A percentile compares a stretch with the other conserved stretches of the same genome.
phyloP scores from a whole-genome alignment of 2,113 vertebrate species.

The Laticauda laticaudata region DNA sequence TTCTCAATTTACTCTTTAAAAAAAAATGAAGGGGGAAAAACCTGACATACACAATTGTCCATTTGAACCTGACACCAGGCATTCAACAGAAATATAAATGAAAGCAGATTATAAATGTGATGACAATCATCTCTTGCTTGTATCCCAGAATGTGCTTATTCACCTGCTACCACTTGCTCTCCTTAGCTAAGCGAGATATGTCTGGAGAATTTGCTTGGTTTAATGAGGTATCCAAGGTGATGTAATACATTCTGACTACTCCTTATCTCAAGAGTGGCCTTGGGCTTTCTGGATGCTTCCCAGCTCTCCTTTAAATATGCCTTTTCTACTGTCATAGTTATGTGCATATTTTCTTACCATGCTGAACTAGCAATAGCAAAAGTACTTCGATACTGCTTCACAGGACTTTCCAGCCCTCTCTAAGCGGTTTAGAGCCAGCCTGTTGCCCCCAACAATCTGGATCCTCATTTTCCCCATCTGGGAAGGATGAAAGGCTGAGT shows the following conservation, averaged over 20 bases:
- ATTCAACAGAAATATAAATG: background rate
- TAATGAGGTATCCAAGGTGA: conserved; percentile 9
- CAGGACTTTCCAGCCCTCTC: background rate
- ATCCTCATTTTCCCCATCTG: background rate
- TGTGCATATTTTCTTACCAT: background rate
- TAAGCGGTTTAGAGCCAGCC: background rate
- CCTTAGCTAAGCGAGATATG: background rate
- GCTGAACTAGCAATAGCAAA: background rate
- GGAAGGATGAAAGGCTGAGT: background rate
- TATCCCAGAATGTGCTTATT: conserved; percentile 36
- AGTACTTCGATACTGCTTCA: background rate
- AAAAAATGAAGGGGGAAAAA: background rate
- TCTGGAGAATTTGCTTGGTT: background rate
- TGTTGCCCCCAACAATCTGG: background rate
- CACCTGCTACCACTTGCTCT: conserved; percentile 27
- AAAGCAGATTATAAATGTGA: conserved; percentile 1
- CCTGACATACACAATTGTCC: background rate
- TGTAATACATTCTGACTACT: conserved; percentile 10
- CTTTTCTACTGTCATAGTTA: background rate
- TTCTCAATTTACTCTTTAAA: no score
- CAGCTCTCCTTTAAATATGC: background rate
- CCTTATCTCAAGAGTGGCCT: background rate
- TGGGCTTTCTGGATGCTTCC: conserved; percentile 8
- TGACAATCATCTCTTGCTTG: conserved; percentile 26
- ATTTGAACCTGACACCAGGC: background rate